Evolutionary conservation across 1,140 invertebrate genomes (phyloP).

Genomic region (Trypoxylus dichotomus): DNA sequence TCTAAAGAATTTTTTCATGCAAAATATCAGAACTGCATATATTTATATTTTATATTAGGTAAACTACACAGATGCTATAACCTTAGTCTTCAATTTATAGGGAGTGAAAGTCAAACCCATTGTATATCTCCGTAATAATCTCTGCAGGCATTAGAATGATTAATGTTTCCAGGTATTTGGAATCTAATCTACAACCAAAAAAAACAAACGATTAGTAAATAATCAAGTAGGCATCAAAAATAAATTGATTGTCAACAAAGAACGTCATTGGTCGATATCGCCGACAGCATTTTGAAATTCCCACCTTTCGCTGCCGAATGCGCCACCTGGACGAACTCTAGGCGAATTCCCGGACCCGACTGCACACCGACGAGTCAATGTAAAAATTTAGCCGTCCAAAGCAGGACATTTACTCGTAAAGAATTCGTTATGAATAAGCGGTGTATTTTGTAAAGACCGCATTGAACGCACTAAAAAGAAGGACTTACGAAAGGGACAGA

Average conservation of each 20-base stretch:
- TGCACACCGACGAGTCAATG: conserved; percentile 8
- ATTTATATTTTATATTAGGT: too few species aligned
- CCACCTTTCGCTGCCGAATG: neutral
- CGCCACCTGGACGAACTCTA: neutral
- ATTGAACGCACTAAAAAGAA: neutral
- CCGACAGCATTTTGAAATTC: neutral
- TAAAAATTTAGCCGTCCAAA: conserved; percentile 21
- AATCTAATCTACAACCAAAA: neutral
- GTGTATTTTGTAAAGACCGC: neutral
- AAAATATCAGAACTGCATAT: too few species aligned
- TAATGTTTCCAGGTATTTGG: too few species aligned
- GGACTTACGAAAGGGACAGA: neutral
- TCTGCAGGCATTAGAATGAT: too few species aligned
- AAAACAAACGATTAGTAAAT: neutral
- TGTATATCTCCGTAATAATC: too few species aligned
- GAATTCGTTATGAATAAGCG: conserved; percentile 18
- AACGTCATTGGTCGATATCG: neutral
- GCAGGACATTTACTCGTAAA: conserved; percentile 13
- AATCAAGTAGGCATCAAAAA: neutral
- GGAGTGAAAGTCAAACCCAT: too few species aligned
- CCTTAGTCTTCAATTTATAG: too few species aligned
- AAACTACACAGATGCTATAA: too few species aligned
- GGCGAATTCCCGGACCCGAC: neutral
- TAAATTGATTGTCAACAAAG: neutral
- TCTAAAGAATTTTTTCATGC: too few species aligned